These are phyloP conservation scores for Ellobius talpinus DNA, from an alignment of 2,113 vertebrate genomes.

Conservation along the genomic window DNA sequence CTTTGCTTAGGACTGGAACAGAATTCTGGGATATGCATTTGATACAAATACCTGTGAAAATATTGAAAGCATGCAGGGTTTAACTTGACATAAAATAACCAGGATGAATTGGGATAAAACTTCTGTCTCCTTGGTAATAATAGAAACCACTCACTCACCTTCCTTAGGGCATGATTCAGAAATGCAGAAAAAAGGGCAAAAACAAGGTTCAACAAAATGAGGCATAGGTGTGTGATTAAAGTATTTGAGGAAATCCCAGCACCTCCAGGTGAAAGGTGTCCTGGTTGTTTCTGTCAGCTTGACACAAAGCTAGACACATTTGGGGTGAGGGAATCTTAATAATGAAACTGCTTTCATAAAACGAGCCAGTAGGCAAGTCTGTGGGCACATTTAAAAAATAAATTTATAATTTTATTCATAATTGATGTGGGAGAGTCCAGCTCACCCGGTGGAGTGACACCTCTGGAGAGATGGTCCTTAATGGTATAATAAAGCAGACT, in stretches of 20 bases:
- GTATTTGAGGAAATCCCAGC: not conserved
- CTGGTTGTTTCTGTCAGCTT: not conserved
- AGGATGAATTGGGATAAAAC: not conserved
- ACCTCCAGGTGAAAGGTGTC: not conserved
- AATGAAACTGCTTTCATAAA: not conserved
- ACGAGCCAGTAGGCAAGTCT: not conserved
- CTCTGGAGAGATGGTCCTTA: not conserved
- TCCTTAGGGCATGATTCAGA: not conserved
- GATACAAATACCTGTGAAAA: not conserved
- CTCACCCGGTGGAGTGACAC: not conserved
- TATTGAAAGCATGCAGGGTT: not conserved
- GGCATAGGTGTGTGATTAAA: not conserved
- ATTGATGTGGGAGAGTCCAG: not conserved
- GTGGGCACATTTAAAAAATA: not conserved
- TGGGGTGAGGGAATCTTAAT: not conserved
- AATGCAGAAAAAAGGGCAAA: not conserved
- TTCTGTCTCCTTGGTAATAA: not conserved
- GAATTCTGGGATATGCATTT: constrained; percentile 18
- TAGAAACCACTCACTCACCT: not conserved
- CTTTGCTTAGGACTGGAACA: not conserved
- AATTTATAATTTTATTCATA: not conserved
- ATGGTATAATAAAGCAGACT: not conserved
- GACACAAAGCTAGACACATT: not conserved
- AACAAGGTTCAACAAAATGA: not conserved
- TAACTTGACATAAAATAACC: not conserved